Percentiles rank a stretch among this genome's conserved stretches.
These are phyloP conservation scores for Adela reaumurella DNA, from an alignment of 2,888 invertebrate genomes.

Conservation along the genomic window DNA sequence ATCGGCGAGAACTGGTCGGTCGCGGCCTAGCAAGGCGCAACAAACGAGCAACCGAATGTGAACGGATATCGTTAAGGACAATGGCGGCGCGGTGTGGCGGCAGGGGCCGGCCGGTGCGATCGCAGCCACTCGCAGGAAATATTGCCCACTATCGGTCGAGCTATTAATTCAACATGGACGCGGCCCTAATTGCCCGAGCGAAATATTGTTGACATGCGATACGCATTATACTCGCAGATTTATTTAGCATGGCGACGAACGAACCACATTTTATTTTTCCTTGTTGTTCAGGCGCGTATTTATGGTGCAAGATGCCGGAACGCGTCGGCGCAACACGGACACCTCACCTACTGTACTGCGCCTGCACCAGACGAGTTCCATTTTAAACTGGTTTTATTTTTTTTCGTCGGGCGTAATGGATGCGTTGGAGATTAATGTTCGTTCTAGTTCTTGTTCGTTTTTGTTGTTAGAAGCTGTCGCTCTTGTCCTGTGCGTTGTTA, in stretches of 20 bases:
- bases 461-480: background rate
- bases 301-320: background rate
- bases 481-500: background rate
- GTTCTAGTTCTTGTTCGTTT: background rate
- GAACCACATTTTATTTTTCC: background rate
- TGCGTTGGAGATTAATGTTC: background rate
- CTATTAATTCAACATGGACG: conserved; percentile 28
- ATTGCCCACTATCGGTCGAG: conserved; percentile 21
- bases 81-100: too few species aligned
- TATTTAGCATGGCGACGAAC: background rate
- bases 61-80: background rate
- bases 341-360: background rate
- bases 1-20: background rate
- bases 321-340: background rate
- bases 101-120: conserved; percentile 1
- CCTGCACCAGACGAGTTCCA: background rate
- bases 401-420: background rate
- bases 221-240: background rate
- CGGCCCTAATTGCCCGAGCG: conserved; percentile 28
- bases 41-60: background rate
- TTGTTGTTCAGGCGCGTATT: background rate
- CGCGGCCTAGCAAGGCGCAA: background rate
- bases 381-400: background rate
- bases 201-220: conserved; percentile 26
- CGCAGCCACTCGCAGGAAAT: conserved; percentile 7